phyloP scores from a whole-genome alignment of 2,888 invertebrate genomes.

The Anticlea derivata region DNA sequence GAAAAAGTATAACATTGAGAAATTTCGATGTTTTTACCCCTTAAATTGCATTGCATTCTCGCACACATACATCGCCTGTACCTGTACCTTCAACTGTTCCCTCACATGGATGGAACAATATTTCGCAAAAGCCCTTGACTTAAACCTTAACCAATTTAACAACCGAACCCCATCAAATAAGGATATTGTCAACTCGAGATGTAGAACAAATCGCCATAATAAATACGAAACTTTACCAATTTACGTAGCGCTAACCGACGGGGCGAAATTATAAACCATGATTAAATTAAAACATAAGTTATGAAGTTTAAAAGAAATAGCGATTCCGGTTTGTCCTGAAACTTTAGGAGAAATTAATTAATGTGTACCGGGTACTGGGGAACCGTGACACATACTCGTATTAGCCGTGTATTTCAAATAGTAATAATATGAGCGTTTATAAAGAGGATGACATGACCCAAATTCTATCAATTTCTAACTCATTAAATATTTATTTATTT shows the following conservation, averaged over 20 bases:
- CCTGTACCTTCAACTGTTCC: no score
- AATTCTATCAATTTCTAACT: no score
- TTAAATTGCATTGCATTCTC: no score
- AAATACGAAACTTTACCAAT: conserved; percentile 78
- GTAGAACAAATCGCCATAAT: conserved; percentile 62
- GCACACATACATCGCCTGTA: no score
- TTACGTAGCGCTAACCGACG: conserved; percentile 55
- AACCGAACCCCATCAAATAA: conserved; percentile 16
- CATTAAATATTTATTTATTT: no score
- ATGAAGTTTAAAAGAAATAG: conserved; percentile 73
- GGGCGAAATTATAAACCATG: conserved; percentile 71
- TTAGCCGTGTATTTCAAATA: not conserved
- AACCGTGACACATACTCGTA: conserved; percentile 5
- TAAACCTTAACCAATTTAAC: conserved; percentile 4
- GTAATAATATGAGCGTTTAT: no score
- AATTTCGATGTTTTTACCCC: no score
- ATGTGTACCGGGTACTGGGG: conserved; percentile 1
- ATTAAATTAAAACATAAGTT: conserved; percentile 78
- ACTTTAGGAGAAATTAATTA: conserved; percentile 71
- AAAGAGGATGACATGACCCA: no score
- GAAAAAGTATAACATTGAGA: no score
- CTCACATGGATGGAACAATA: no score
- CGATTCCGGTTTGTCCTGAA: conserved; percentile 61
- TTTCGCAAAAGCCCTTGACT: not conserved
- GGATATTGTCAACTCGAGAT: conserved; percentile 57